Base-by-base conservation (phyloP, 1,140 invertebrate species). In the Cyphomyrmex costatus region DNA sequence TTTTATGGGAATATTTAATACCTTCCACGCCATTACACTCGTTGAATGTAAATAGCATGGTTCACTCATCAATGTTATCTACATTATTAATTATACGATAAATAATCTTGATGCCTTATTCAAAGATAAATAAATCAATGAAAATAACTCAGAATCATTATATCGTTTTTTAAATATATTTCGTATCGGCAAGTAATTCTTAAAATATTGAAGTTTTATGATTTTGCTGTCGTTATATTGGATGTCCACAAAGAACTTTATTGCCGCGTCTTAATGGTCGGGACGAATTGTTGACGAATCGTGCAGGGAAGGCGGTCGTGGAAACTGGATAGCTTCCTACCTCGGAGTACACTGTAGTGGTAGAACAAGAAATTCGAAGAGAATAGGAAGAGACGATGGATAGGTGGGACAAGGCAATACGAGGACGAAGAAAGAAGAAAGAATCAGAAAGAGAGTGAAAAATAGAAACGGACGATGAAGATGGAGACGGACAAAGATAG, bases 221-320 rank as follows among this genome's bases (percentile, higher is more conserved):
- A 33, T 60, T 53, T 24, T 4, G 6, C 33, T 70, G 56, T 36
- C n/a, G 1, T 58, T 70, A 58, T 63, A 58, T 63, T 76, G n/a
- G 30, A 49, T 24, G 30, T 77, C 27, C 21, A 56, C 14, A 24
- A 78, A 53, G 46, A 5, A 63, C 33, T 21, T 21, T 36, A 33
- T 76, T 84, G n/a, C 14, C 33, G 19, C 58, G 56, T 49, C 27
- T 76, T 60, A 84, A 61, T 42, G 8, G 36, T 42, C 53, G 80
- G 16, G 58, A 85, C 21, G 30, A 65, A 65, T 53, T 85, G 82
- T 85, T 85, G 82, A 85, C 60, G 60, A 85, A 85, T 78, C 73
- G 82, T 85, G 82, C 60, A 27, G 49, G 36, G 27, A 66, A 79
- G 51, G 66, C 21, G n/a, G 51, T 71, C 33, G 66, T 71, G 36